These are phyloP conservation scores for Hyles lineata DNA, from an alignment of 2,888 invertebrate genomes.

Conservation along the genomic window DNA sequence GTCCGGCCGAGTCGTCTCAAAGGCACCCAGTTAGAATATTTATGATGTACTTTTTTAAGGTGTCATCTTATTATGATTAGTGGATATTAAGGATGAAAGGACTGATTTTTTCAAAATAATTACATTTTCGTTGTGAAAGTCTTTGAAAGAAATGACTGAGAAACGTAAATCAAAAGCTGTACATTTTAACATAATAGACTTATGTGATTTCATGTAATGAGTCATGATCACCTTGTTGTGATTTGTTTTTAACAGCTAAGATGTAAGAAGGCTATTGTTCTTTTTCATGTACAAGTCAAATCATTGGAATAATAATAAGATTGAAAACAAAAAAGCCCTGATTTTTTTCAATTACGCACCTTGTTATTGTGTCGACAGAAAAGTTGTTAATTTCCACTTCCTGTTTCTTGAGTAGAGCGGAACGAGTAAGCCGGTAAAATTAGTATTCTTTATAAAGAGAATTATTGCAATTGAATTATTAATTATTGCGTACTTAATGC, in stretches of 20 bases:
- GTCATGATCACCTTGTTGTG: background rate
- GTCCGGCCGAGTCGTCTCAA: slow-evolving; percentile 55
- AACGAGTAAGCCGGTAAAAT: no score
- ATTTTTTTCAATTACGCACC: no score
- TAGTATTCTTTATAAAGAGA: no score
- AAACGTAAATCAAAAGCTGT: background rate
- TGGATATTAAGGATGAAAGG: slow-evolving; percentile 42
- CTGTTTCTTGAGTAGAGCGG: no score
- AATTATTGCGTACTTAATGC: no score
- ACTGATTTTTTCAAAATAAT: slow-evolving; percentile 23
- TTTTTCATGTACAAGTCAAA: no score
- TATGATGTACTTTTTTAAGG: slow-evolving; percentile 51
- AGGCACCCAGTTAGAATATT: slow-evolving; percentile 55
- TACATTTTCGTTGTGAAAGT: slow-evolving; percentile 29
- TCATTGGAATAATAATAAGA: no score
- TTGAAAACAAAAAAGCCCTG: no score
- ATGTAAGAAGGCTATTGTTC: no score
- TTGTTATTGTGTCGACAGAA: no score
- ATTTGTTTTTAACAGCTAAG: background rate
- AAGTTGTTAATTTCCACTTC: no score
- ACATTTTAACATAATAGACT: background rate
- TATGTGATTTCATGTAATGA: background rate
- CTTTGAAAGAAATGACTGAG: slow-evolving; percentile 30
- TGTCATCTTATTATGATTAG: slow-evolving; percentile 56
- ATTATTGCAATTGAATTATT: no score